A percentile compares a stretch with the other conserved stretches of the same genome.
These are phyloP conservation scores for Orientallactaga bullata DNA, from an alignment of 2,113 vertebrate genomes.

Conservation along the genomic window DNA sequence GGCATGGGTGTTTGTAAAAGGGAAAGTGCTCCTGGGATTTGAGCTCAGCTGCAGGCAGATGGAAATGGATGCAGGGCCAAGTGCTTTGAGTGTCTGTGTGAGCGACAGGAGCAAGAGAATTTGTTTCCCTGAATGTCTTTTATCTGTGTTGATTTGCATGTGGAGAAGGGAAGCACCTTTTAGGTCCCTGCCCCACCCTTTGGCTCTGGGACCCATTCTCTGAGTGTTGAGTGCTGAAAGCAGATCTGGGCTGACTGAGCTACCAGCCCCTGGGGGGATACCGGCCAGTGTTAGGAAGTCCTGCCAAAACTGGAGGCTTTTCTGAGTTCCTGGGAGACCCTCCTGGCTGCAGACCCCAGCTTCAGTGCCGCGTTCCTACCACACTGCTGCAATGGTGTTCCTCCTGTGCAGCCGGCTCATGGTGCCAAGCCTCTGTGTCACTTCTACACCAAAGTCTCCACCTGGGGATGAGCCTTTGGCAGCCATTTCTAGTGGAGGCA, in stretches of 20 bases:
- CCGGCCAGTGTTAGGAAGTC: not conserved
- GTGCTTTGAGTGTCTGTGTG: not conserved
- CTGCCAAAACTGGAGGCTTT: not conserved
- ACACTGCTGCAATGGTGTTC: accelerated
- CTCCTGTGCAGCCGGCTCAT: too few relatives aligned
- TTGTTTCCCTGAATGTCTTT: not conserved
- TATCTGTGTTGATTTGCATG: not conserved
- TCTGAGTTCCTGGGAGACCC: not conserved
- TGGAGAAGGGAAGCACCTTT: not conserved
- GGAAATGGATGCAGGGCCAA: not conserved
- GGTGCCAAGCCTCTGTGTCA: too few relatives aligned
- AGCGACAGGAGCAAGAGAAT: too few relatives aligned
- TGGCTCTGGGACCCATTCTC: not conserved
- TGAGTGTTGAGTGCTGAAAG: not conserved
- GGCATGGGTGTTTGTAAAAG: not conserved
- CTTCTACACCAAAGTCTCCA: not conserved
- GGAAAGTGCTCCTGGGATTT: not conserved
- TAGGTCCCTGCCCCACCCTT: not conserved
- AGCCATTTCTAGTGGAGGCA: not conserved
- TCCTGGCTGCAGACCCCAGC: not conserved
- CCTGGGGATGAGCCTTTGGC: not conserved
- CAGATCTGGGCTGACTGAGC: not conserved
- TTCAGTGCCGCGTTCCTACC: not conserved
- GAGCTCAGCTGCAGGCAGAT: not conserved
- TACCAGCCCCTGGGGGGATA: accelerated